Base-by-base conservation (phyloP, 2,888 invertebrate genomes). In the Leptopilina syphax region DNA sequence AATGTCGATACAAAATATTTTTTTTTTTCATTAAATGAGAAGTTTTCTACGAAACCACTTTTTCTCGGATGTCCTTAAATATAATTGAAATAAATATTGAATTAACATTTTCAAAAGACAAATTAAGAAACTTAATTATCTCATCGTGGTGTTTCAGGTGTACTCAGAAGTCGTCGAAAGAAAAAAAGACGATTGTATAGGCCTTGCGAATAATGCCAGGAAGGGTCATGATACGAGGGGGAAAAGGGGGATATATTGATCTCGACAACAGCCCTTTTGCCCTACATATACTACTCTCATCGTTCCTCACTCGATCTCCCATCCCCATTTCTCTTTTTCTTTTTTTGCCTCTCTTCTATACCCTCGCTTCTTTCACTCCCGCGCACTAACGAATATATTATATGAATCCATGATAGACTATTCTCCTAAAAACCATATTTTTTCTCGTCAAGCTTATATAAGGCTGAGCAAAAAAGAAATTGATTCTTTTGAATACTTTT, bases 241-340 rank as follows among this genome's bases (percentile, higher is more conserved):
- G 54, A 6, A 8, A 60, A 41, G 81, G 84, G 82, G 79, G 81
- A 83, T 79, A 84, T 84, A 86, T 86, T 83, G 86, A 85, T 84
- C 84, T 83, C 82, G 34, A 34, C 34, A 80, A 70, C 84, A 84
- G 85, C 86, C 86, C 86, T 86, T 73, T 86, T 86, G 85, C 83
- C 86, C 86, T 86, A 86, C 86, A 85, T 86, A 84, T 80, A 81
- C 34, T 13, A 13, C 70, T 73, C 70, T 54, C 70, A 54, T 57
- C 34, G 70, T 73, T 73, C 54, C 54, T 57, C 54, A 73, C 70
- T 44, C 60, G 66, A 63, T 57, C 13, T 78, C 50, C 41, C 47
- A 54, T n/a, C 24, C 44, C 68, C 83, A 44, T 57, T 41, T 65
- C 73, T 50, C 24, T 41, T 79, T 44, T 34, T 18, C 54, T 57